phyloP scores from a whole-genome alignment of 2,797 vertebrate species.

The Knipowitschia caucasica region DNA sequence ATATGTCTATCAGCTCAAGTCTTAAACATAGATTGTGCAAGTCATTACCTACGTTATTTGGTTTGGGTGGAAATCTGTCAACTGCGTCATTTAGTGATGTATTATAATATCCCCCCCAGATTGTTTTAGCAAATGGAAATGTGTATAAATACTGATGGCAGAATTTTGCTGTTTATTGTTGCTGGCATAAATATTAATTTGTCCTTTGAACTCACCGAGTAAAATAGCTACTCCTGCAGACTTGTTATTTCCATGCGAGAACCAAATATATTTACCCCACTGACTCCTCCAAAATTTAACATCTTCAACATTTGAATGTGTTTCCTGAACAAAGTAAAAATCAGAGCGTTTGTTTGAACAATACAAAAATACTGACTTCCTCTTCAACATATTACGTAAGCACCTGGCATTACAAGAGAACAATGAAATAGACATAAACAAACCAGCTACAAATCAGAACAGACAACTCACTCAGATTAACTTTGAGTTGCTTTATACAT shows the following conservation, averaged over 20 bases:
- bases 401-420: not conserved
- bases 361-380: not conserved
- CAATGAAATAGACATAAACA: not conserved
- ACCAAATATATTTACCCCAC: not conserved
- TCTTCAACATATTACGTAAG: not conserved
- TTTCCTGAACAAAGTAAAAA: not conserved
- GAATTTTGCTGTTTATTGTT: not conserved
- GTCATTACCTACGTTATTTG: too few species aligned
- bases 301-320: not conserved
- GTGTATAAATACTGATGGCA: not conserved
- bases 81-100: not conserved
- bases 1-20: not conserved
- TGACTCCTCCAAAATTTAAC: not conserved
- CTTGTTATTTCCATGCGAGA: too few species aligned
- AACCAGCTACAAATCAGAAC: not conserved
- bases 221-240: too few species aligned
- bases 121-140: not conserved
- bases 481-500: not conserved
- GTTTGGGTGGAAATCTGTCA: not conserved
- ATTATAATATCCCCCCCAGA: not conserved
- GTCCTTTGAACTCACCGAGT: too few species aligned
- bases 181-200: not conserved
- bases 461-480: too few species aligned
- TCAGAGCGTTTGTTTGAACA: not conserved
- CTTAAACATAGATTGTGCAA: not conserved